Evolutionary conservation across 2,888 invertebrate genomes (phyloP).

Genomic region (Coelogynopora nodosa): DNA sequence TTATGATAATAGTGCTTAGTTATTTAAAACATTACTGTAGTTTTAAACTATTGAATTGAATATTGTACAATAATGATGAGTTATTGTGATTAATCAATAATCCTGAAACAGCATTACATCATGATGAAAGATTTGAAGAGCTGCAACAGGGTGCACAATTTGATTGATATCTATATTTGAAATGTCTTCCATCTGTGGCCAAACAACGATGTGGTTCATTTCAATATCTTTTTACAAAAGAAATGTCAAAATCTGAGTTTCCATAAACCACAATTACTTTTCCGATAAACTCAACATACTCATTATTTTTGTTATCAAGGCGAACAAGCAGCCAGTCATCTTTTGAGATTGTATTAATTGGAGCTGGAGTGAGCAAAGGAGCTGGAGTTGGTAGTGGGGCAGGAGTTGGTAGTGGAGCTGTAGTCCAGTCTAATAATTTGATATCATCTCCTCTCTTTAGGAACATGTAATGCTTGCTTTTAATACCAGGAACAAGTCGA

Average conservation of each 20-base stretch:
- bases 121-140: background rate
- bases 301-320: background rate
- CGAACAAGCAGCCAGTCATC: background rate
- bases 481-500: background rate
- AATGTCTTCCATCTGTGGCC: background rate
- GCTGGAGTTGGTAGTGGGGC: background rate
- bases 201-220: background rate
- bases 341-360: background rate
- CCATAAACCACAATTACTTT: background rate
- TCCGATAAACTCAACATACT: background rate
- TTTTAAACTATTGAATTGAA: too few relatives aligned
- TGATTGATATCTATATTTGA: background rate
- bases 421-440: background rate
- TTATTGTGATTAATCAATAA: background rate
- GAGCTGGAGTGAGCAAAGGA: background rate
- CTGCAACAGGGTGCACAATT: background rate
- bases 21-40: slow-evolving; percentile 15
- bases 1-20: slow-evolving; percentile 21
- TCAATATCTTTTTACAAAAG: background rate
- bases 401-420: background rate
- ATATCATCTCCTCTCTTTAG: background rate
- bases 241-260: background rate
- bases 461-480: background rate
- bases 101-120: background rate
- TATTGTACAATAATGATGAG: background rate